These are phyloP conservation scores for Ephestia elutella DNA, from an alignment of 1,140 invertebrate genomes.

Conservation along the genomic window DNA sequence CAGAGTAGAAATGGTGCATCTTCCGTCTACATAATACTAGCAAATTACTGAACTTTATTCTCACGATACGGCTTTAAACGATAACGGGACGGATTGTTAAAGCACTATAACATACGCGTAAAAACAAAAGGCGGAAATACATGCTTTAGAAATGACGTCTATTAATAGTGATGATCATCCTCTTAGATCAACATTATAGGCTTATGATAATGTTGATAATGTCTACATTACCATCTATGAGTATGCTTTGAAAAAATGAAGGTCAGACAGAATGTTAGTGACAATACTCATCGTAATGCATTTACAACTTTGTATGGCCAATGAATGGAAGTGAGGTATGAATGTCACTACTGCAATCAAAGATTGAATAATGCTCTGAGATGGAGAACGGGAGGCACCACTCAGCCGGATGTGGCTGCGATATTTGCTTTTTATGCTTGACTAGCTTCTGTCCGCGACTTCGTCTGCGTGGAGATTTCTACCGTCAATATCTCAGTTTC, in stretches of 20 bases:
- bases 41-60: slow-evolving; percentile 18
- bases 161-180: slow-evolving; percentile 29
- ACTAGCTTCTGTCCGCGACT: no score
- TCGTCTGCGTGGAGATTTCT: no score
- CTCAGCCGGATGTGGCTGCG: neutral
- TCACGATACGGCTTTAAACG: slow-evolving; percentile 17
- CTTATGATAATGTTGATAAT: slow-evolving; percentile 9
- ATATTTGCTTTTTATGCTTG: neutral
- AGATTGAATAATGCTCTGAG: neutral
- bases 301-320: neutral
- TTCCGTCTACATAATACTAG: slow-evolving; percentile 1
- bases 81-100: slow-evolving; percentile 18
- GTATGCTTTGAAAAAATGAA: slow-evolving; percentile 10
- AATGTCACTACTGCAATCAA: neutral
- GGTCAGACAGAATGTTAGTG: neutral
- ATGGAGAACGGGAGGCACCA: neutral
- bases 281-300: slow-evolving; percentile 1
- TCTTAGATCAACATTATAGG: slow-evolving; percentile 13
- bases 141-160: slow-evolving; percentile 30
- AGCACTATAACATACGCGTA: slow-evolving; percentile 19
- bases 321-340: neutral
- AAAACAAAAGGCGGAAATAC: slow-evolving; percentile 34
- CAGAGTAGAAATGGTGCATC: neutral
- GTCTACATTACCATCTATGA: slow-evolving; percentile 12
- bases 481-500: no score